phyloP scores from a whole-genome alignment of 2,113 vertebrate species.

The Chaetorhynchus papuensis region DNA sequence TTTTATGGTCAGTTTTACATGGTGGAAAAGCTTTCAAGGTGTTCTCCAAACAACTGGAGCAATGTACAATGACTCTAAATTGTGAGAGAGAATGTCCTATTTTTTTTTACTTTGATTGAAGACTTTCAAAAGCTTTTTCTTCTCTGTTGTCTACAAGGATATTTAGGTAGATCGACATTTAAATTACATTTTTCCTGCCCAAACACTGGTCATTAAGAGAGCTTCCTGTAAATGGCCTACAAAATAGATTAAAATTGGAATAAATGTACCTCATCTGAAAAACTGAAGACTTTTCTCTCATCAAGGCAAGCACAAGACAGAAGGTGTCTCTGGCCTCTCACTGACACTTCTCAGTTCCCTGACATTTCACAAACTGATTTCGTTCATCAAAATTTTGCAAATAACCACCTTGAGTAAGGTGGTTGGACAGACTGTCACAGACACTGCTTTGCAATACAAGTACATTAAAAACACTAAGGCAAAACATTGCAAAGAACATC shows the following conservation, averaged over 20 bases:
- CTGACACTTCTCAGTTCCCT: background rate
- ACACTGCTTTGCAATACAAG: background rate
- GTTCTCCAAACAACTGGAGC: background rate
- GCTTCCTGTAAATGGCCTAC: background rate
- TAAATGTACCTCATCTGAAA: background rate
- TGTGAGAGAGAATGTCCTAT: background rate
- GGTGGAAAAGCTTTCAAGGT: background rate
- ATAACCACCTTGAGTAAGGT: background rate
- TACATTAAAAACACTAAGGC: background rate
- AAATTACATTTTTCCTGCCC: background rate
- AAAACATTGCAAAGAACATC: background rate
- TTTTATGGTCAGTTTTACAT: background rate
- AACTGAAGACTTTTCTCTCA: background rate
- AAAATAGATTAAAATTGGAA: background rate
- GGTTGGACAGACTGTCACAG: background rate
- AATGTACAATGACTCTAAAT: background rate
- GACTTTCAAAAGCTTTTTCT: background rate
- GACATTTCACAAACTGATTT: background rate
- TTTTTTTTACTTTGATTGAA: background rate
- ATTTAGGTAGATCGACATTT: background rate
- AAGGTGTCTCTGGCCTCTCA: background rate
- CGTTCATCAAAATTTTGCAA: background rate
- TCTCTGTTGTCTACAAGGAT: background rate
- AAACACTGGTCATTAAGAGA: background rate
- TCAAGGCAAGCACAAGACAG: background rate